A percentile compares a stretch with the other conserved stretches of the same genome.
Evolutionary conservation across 2,888 invertebrate species (phyloP).

Genomic region (Tetanocera ferruginea): DNA sequence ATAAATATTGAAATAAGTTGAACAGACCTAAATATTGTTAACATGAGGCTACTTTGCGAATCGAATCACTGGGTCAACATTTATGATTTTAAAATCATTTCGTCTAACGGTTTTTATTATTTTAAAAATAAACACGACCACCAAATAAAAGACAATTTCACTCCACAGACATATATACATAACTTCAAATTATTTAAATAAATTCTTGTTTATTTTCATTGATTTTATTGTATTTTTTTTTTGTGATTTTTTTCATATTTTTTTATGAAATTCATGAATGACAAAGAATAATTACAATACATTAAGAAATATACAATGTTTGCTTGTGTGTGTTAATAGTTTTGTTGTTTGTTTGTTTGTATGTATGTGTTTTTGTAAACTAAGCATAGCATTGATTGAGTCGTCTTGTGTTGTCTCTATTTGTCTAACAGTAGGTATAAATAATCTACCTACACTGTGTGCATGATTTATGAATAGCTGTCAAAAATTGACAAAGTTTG

Average conservation of each 20-base stretch:
- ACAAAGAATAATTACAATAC: constrained; percentile 54
- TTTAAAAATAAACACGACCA: no score
- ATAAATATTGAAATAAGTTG: no score
- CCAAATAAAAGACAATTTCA: no score
- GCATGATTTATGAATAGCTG: not conserved
- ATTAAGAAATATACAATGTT: constrained; percentile 30
- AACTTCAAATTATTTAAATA: constrained; percentile 46
- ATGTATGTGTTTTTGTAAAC: not conserved
- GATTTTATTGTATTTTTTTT: constrained; percentile 53
- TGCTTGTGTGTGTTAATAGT: not conserved
- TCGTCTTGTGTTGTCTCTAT: not conserved
- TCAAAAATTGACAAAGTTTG: not conserved
- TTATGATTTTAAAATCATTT: no score
- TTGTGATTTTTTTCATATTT: constrained; percentile 61
- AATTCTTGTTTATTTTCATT: constrained; percentile 51
- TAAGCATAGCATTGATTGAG: not conserved
- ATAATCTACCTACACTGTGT: constrained; percentile 3
- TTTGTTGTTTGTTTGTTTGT: not conserved
- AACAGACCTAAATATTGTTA: no score
- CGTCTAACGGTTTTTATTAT: no score
- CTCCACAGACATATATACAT: no score
- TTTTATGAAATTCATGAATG: constrained; percentile 68
- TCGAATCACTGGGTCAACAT: no score
- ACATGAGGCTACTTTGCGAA: no score
- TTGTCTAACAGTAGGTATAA: not conserved